phyloP scores from a whole-genome alignment of 1,140 invertebrate genomes.

The Drosophila funebris region DNA sequence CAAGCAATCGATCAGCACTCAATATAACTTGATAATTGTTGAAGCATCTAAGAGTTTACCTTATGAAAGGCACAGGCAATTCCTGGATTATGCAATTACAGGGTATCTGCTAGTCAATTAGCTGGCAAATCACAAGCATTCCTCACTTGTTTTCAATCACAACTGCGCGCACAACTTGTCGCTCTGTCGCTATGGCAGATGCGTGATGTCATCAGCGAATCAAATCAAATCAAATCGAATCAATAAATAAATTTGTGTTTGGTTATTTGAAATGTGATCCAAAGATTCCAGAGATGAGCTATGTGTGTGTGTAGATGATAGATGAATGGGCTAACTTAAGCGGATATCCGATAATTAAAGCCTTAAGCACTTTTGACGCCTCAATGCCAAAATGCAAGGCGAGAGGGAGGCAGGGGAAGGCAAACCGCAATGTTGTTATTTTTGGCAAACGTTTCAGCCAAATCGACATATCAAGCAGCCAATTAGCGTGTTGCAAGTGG shows the following conservation, averaged over 20 bases:
- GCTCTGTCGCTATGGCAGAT: constrained; percentile 32
- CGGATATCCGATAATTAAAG: constrained; percentile 75
- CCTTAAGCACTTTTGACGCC: constrained; percentile 54
- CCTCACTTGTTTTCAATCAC: constrained; percentile 32
- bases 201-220: constrained; percentile 64
- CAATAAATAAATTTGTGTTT: constrained; percentile 40
- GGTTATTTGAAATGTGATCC: constrained; percentile 30
- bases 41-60: too few species aligned
- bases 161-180: constrained; percentile 30
- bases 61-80: too few species aligned
- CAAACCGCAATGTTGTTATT: constrained; percentile 25
- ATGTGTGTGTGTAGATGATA: constrained; percentile 7
- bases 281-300: constrained; percentile 33
- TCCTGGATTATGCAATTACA: background rate
- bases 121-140: background rate
- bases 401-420: background rate
- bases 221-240: constrained; percentile 54
- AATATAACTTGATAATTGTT: too few species aligned
- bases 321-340: constrained; percentile 29
- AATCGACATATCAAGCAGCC: constrained; percentile 25
- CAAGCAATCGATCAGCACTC: too few species aligned
- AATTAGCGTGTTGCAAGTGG: constrained; percentile 34
- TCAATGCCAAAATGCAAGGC: constrained; percentile 53
- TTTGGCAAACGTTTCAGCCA: constrained; percentile 10
- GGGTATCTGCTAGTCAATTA: constrained; percentile 2